These are phyloP conservation scores for Zosterops lateralis DNA, from an alignment of 2,113 vertebrate genomes.

Conservation along the genomic window DNA sequence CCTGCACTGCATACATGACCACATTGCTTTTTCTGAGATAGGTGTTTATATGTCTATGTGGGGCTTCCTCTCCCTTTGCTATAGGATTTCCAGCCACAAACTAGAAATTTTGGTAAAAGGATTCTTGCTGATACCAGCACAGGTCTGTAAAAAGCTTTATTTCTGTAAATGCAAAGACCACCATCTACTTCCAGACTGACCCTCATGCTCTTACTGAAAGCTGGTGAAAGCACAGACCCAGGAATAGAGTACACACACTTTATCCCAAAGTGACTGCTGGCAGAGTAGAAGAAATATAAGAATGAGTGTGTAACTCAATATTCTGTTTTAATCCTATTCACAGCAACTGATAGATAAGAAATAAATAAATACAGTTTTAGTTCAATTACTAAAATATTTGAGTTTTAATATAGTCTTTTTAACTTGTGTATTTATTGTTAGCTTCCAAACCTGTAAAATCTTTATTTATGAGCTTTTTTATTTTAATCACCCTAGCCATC, in stretches of 20 bases:
- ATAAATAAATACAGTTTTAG: background rate
- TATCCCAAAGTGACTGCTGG: background rate
- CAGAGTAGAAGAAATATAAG: background rate
- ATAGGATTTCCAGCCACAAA: background rate
- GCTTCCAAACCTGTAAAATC: constrained; percentile 21
- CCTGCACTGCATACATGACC: background rate
- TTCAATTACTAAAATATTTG: background rate
- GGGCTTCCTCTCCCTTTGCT: background rate
- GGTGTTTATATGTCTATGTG: background rate
- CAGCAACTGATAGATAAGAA: background rate
- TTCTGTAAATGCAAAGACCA: background rate
- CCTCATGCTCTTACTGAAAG: background rate
- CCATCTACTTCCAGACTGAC: background rate
- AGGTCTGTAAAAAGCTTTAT: background rate
- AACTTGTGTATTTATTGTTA: background rate
- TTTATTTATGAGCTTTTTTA: constrained; percentile 9
- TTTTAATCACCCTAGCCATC: constrained; percentile 45
- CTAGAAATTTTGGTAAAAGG: background rate
- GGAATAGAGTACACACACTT: background rate
- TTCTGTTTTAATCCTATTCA: background rate
- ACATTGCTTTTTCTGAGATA: background rate
- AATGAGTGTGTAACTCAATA: background rate
- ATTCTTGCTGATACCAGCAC: background rate
- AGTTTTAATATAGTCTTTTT: background rate
- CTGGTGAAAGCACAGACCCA: background rate